A percentile compares a stretch with the other conserved stretches of the same genome.
These are phyloP conservation scores for Agonopterix alstromeriana DNA, from an alignment of 2,888 invertebrate genomes.

Conservation along the genomic window DNA sequence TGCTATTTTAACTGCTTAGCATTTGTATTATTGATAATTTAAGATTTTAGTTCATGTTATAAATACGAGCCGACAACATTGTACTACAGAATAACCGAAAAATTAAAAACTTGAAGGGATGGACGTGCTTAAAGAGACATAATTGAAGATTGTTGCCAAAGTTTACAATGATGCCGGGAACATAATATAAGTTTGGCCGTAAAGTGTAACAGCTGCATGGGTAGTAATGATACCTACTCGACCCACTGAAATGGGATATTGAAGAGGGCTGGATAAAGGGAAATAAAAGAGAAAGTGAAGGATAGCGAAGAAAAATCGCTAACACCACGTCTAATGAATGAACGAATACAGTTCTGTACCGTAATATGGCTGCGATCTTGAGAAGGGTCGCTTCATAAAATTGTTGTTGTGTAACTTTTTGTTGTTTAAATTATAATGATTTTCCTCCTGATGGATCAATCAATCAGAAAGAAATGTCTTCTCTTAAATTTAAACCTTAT, in stretches of 20 bases:
- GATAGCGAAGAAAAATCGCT: constrained; percentile 36
- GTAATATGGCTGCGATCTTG: constrained; percentile 29
- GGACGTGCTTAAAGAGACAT: constrained; percentile 13
- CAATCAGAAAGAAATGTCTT: too few relatives aligned
- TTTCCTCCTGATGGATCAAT: too few relatives aligned
- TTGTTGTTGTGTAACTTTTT: constrained; percentile 2
- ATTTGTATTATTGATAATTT: too few relatives aligned
- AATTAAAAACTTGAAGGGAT: not conserved
- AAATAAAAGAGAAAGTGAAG: constrained; percentile 34
- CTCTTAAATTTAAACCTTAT: too few relatives aligned
- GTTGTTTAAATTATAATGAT: too few relatives aligned
- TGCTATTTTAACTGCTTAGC: too few relatives aligned
- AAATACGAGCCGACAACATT: too few relatives aligned
- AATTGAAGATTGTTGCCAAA: constrained; percentile 43
- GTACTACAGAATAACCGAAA: too few relatives aligned
- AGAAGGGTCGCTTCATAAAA: constrained; percentile 30
- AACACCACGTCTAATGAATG: constrained; percentile 38
- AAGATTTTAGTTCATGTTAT: too few relatives aligned
- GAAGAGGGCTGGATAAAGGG: constrained; percentile 41
- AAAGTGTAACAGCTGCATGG: constrained; percentile 69
- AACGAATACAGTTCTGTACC: constrained; percentile 21
- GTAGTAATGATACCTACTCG: constrained; percentile 52
- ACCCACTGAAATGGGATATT: constrained; percentile 46
- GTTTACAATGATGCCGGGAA: constrained; percentile 52
- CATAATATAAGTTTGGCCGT: constrained; percentile 63